Conservation (phyloP, 2,113 vertebrate species). For the Ellobius talpinus region DNA sequence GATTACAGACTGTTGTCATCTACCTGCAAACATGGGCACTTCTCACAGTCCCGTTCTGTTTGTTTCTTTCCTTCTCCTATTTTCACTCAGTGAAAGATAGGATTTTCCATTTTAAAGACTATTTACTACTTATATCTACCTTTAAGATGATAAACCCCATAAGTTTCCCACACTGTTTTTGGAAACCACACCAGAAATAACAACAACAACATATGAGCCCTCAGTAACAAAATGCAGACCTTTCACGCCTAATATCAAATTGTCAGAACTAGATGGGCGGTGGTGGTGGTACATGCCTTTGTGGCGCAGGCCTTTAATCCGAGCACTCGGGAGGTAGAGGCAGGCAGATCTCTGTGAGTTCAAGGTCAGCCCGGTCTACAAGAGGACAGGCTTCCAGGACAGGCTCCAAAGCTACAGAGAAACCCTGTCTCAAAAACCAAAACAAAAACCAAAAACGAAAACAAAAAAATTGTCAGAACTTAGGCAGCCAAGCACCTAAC, state of each 20-base stretch:
- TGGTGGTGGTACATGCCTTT: too few species aligned
- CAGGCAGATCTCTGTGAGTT: too few species aligned
- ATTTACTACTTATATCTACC: background rate
- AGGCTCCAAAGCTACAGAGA: too few species aligned
- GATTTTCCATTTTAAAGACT: background rate
- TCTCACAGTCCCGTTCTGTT: background rate
- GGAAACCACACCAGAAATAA: constrained; percentile 17
- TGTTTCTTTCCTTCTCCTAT: background rate
- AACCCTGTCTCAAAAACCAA: too few species aligned
- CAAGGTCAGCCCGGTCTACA: too few species aligned
- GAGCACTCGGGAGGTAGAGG: too few species aligned
- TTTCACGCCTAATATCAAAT: background rate
- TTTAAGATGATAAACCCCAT: background rate
- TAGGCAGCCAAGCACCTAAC: background rate
- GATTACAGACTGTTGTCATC: background rate
- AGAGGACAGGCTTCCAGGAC: too few species aligned
- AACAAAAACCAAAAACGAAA: too few species aligned
- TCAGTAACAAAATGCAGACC: background rate
- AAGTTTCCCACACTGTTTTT: background rate
- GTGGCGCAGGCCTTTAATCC: too few species aligned
- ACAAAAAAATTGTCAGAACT: background rate
- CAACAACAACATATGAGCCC: background rate
- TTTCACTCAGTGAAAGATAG: background rate
- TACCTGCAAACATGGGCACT: accelerated
- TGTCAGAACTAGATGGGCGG: background rate